Evolutionary conservation across 2,888 invertebrate genomes (phyloP).

Genomic region (Pristionchus maxplancki): DNA sequence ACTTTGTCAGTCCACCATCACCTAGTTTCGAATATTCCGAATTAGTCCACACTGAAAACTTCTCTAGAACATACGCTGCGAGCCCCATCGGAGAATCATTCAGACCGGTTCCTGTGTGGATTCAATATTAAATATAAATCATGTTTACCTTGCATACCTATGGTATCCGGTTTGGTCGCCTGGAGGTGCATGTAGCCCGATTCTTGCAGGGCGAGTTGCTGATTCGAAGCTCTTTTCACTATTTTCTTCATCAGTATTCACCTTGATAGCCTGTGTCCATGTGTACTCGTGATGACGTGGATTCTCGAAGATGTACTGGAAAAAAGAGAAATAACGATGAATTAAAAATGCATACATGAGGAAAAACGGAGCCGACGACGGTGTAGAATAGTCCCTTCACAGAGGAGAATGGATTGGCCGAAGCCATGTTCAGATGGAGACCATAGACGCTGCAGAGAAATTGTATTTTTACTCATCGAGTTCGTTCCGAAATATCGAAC

Average conservation of each 20-base stretch:
- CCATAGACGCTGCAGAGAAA: slow-evolving; percentile 2
- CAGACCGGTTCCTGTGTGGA: slow-evolving; percentile 83
- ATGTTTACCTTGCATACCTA: slow-evolving; percentile 81
- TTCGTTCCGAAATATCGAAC: slow-evolving; percentile 72
- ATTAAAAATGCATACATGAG: background rate
- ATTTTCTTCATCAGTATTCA: no score
- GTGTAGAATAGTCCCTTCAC: background rate
- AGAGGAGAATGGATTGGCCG: background rate
- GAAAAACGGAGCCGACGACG: slow-evolving; percentile 28
- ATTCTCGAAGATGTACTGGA: slow-evolving; percentile 35
- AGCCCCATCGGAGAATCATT: slow-evolving; percentile 89
- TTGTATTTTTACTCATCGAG: background rate
- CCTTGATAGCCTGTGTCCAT: no score
- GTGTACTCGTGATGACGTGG: slow-evolving; percentile 23
- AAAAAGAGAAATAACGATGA: background rate
- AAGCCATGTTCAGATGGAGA: slow-evolving; percentile 43
- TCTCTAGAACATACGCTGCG: slow-evolving; percentile 92
- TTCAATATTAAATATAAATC: background rate
- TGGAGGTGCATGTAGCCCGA: slow-evolving; percentile 85
- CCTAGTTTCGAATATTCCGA: slow-evolving; percentile 79
- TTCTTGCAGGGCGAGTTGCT: slow-evolving; percentile 78
- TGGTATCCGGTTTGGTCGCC: slow-evolving; percentile 90
- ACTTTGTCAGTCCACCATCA: slow-evolving; percentile 83
- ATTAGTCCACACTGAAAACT: slow-evolving; percentile 87
- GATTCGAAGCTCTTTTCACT: no score